Conservation (phyloP, 2,113 vertebrate species). For the Thomomys bottae region DNA sequence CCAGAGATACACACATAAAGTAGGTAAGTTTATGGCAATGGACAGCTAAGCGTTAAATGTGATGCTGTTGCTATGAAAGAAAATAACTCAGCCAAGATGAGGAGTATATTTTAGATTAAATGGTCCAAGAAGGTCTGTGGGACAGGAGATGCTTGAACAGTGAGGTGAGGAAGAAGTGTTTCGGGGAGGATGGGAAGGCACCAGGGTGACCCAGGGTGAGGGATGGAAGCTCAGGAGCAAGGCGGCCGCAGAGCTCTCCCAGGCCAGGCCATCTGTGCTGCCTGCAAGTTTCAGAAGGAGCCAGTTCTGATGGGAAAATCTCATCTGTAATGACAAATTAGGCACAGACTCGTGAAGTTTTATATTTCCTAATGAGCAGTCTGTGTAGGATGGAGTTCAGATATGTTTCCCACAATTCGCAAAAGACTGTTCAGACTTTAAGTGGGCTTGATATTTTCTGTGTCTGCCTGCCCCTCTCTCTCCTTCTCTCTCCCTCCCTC, state of each 20-base stretch:
- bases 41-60: not conserved
- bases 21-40: not conserved
- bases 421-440: not conserved
- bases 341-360: not conserved
- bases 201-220: not conserved
- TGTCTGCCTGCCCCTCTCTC: too few species aligned
- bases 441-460: too few species aligned
- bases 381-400: not conserved
- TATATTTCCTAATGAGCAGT: slow-evolving; percentile 16
- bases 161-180: not conserved
- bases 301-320: not conserved
- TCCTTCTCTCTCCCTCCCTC: too few species aligned
- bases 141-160: not conserved
- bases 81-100: not conserved
- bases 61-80: not conserved
- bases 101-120: not conserved
- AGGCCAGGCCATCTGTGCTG: not conserved
- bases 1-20: not conserved
- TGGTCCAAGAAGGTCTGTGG: not conserved
- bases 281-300: not conserved
- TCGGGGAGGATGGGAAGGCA: not conserved
- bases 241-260: not conserved
- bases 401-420: not conserved
- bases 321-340: not conserved
- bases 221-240: not conserved